These are phyloP conservation scores for Phenganax stokvisi DNA, from an alignment of 92 coral and sea anemone genomes.

Conservation along the genomic window DNA sequence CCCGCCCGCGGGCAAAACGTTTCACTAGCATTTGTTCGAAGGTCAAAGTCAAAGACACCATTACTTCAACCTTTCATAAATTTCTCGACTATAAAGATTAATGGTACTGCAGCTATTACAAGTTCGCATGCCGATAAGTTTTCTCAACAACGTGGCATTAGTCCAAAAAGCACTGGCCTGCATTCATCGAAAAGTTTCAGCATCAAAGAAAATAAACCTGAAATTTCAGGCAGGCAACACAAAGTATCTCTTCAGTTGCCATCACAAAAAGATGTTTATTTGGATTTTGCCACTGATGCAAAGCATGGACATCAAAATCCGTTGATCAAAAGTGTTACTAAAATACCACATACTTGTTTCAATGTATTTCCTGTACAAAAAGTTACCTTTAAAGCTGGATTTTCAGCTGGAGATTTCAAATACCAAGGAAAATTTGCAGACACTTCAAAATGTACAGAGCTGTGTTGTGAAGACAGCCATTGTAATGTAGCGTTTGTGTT, in stretches of 20 bases:
- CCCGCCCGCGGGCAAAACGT: slow-evolving; percentile 8
- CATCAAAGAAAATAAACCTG: background rate
- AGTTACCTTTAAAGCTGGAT: slow-evolving; percentile 82
- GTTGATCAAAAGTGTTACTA: background rate
- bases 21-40: slow-evolving; percentile 33
- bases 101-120: background rate
- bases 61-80: background rate
- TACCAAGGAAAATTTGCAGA: slow-evolving; percentile 56
- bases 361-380: slow-evolving; percentile 30
- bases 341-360: background rate
- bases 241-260: background rate
- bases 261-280: background rate
- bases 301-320: background rate
- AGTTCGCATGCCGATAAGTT: background rate
- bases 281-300: background rate
- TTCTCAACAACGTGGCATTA: background rate
- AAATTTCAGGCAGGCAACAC: background rate
- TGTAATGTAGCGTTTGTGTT: slow-evolving; percentile 79
- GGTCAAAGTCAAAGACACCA: slow-evolving; percentile 5
- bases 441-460: slow-evolving; percentile 57
- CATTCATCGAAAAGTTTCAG: background rate
- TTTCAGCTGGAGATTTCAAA: slow-evolving; percentile 80
- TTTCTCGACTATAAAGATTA: background rate
- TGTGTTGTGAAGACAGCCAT: slow-evolving; percentile 53
- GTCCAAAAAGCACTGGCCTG: background rate